These are phyloP conservation scores for Chiridota heheva DNA, from an alignment of 35 echinoderm and acorn worm species.

Conservation along the genomic window DNA sequence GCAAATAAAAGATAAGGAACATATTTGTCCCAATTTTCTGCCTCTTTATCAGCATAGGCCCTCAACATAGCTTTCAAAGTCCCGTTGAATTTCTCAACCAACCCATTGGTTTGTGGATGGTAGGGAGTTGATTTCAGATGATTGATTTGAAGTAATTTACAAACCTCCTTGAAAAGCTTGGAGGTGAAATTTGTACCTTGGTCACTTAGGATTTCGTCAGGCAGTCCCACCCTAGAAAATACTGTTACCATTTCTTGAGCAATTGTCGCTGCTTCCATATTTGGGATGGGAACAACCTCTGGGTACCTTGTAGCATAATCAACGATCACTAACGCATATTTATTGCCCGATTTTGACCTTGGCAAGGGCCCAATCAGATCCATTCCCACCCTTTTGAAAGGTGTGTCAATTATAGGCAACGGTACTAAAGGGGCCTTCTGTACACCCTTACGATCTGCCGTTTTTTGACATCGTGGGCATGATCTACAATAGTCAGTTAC, in stretches of 20 bases:
- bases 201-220: conserved; percentile 1
- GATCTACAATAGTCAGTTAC: conserved; percentile 1
- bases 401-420: conserved; percentile 3
- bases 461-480: conserved; percentile 17
- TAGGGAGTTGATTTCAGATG: conserved; percentile 10
- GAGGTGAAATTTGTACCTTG: conserved; percentile 28
- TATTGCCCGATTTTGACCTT: conserved; percentile 18
- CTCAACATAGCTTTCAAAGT: conserved; percentile 26
- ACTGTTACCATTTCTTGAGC: conserved; percentile 14
- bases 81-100: conserved; percentile 28
- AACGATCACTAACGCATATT: not conserved
- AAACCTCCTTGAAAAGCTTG: not conserved
- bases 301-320: conserved; percentile 30
- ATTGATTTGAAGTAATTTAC: not conserved
- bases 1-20: conserved; percentile 26
- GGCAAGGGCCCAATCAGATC: not conserved
- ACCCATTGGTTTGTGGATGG: conserved; percentile 18
- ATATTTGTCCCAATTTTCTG: conserved; percentile 33
- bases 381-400: conserved; percentile 9
- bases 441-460: not conserved
- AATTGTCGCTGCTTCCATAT: not conserved
- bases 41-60: conserved; percentile 4
- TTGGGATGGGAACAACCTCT: not conserved
- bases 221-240: conserved; percentile 12
- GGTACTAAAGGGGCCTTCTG: conserved; percentile 4